Conservation (phyloP, 2,113 vertebrate genomes). For the Smithornis capensis region DNA sequence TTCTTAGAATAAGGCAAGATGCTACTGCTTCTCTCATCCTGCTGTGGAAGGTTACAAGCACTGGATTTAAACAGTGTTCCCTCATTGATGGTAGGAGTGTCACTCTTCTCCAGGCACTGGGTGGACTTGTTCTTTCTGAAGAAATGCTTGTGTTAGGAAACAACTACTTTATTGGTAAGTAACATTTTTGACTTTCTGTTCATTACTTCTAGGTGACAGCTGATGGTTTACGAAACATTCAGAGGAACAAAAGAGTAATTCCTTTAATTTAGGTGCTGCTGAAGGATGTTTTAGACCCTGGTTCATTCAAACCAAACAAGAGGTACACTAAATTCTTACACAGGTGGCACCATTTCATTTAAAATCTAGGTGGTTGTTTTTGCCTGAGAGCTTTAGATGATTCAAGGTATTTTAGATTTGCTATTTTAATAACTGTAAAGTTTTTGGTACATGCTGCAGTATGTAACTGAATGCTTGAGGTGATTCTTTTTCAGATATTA, state of each 20-base stretch:
- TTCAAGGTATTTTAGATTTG: not conserved
- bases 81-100: constrained; percentile 85
- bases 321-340: not conserved
- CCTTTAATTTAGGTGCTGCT: not conserved
- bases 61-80: constrained; percentile 87
- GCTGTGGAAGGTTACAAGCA: constrained; percentile 86
- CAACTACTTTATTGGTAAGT: constrained; percentile 96
- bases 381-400: not conserved
- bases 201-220: not conserved
- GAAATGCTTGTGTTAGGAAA: constrained; percentile 85
- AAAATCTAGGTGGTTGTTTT: not conserved
- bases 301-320: not conserved
- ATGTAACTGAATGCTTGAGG: not conserved
- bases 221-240: not conserved
- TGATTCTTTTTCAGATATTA: not conserved
- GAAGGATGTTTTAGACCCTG: not conserved
- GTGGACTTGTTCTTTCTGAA: constrained; percentile 89
- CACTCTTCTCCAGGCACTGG: constrained; percentile 84
- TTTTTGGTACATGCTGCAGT: not conserved
- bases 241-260: not conserved
- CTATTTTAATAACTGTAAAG: not conserved
- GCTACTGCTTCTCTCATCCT: constrained; percentile 84
- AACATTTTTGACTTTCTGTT: not conserved
- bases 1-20: constrained; percentile 85
- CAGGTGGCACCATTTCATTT: not conserved